Conservation (phyloP, 92 coral and sea anemone genomes). For the Diadumene lineata region DNA sequence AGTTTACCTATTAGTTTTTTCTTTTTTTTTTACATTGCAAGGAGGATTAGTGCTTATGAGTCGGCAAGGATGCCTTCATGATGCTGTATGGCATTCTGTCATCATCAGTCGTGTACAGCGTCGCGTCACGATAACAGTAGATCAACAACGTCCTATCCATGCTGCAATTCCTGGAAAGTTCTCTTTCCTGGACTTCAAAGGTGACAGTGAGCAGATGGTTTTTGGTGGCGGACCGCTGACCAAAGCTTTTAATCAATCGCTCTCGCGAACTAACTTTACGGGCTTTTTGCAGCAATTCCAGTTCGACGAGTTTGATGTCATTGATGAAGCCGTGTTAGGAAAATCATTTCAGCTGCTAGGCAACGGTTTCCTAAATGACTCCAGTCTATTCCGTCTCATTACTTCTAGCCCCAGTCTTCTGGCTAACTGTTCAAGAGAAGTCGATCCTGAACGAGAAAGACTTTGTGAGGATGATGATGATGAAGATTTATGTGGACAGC, state of each 20-base stretch:
- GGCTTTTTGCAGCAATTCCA: conserved; percentile 38
- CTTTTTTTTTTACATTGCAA: conserved; percentile 6
- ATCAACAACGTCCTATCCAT: conserved; percentile 26
- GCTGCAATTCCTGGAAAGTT: conserved; percentile 37
- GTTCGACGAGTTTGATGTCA: conserved; percentile 37
- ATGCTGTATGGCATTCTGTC: conserved; percentile 43
- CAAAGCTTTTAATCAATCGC: conserved; percentile 24
- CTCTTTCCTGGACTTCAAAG: conserved; percentile 43
- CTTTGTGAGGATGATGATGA: conserved; percentile 32
- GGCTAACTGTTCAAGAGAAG: conserved; percentile 24
- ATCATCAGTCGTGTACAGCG: conserved; percentile 26
- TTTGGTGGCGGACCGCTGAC: conserved; percentile 42
- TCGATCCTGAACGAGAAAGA: conserved; percentile 14
- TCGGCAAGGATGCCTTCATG: conserved; percentile 38
- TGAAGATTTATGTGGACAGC: conserved; percentile 30
- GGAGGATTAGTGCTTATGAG: conserved; percentile 32
- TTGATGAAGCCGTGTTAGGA: conserved; percentile 24
- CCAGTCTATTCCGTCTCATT: conserved; percentile 10
- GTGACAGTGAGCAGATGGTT: conserved; percentile 32
- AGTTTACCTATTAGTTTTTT: too few relatives aligned
- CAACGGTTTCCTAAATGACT: conserved; percentile 17
- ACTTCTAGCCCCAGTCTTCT: conserved; percentile 15
- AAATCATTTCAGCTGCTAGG: conserved; percentile 1
- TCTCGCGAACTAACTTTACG: conserved; percentile 29
- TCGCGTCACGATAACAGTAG: conserved; percentile 30